These are phyloP conservation scores for Monochamus saltuarius DNA, from an alignment of 1,140 invertebrate species.

Conservation along the genomic window DNA sequence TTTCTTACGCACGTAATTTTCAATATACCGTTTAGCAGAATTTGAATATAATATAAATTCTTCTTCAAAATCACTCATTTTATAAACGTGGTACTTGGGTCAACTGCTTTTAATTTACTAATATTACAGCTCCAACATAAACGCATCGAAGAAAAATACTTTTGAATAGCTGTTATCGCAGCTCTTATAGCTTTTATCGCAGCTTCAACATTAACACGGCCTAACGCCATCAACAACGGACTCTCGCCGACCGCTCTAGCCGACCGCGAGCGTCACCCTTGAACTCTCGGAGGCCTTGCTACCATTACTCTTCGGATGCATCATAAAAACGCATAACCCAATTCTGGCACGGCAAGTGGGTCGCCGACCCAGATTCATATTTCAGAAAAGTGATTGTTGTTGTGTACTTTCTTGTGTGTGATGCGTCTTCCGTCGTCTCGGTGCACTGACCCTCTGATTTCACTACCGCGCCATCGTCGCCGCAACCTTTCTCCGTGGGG, in stretches of 20 bases:
- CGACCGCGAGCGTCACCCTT: slow-evolving; percentile 23
- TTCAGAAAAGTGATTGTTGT: slow-evolving; percentile 31
- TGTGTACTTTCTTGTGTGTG: slow-evolving; percentile 24
- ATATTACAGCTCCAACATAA: too few species aligned
- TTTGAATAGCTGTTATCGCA: too few species aligned
- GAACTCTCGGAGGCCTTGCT: slow-evolving; percentile 30
- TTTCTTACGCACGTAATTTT: too few species aligned
- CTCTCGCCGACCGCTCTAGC: background rate
- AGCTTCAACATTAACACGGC: too few species aligned
- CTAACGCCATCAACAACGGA: background rate
- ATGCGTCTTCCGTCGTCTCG: background rate
- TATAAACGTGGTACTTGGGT: too few species aligned
- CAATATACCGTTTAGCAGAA: too few species aligned
- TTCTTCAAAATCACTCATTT: too few species aligned
- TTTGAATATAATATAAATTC: too few species aligned
- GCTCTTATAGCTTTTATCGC: too few species aligned
- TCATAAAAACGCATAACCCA: slow-evolving; percentile 33
- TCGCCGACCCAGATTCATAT: slow-evolving; percentile 30
- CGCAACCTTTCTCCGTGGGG: slow-evolving; percentile 34
- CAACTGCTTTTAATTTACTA: too few species aligned
- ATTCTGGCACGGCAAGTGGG: slow-evolving; percentile 28
- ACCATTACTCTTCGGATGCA: slow-evolving; percentile 20
- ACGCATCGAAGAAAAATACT: too few species aligned
- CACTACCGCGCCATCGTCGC: slow-evolving; percentile 27
- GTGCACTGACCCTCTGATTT: slow-evolving; percentile 36